phyloP scores from a whole-genome alignment of 2,113 vertebrate genomes.

The Chamaetylas fuelleborni region DNA sequence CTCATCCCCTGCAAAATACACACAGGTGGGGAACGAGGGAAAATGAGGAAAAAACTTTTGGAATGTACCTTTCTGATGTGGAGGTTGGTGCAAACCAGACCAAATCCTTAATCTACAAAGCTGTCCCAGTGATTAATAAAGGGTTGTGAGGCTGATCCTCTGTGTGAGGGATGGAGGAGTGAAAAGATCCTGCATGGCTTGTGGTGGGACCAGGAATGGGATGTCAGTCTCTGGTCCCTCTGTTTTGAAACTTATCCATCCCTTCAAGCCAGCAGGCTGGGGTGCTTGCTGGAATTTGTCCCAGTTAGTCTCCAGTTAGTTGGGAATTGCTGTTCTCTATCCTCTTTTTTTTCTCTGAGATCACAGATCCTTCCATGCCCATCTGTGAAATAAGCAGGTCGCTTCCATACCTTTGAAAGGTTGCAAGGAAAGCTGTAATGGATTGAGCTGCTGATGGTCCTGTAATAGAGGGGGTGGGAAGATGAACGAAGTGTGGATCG shows the following conservation, averaged over 20 bases:
- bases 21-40: fast-evolving
- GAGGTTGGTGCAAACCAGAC: neutral
- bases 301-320: neutral
- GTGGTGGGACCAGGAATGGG: neutral
- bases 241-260: neutral
- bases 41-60: neutral
- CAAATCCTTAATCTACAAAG: neutral
- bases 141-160: neutral
- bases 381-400: neutral
- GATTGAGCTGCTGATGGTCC: neutral
- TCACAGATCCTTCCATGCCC: neutral
- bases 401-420: neutral
- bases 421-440: neutral
- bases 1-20: neutral
- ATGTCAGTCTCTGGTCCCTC: neutral
- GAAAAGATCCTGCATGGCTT: neutral
- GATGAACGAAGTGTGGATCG: fast-evolving
- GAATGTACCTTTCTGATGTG: neutral
- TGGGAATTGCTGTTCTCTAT: neutral
- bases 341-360: neutral
- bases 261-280: neutral
- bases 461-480: neutral
- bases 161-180: neutral
- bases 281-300: neutral
- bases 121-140: neutral